Evolutionary conservation across 64 coral and sea anemone species (phyloP).

Genomic region (Porites lutea): DNA sequence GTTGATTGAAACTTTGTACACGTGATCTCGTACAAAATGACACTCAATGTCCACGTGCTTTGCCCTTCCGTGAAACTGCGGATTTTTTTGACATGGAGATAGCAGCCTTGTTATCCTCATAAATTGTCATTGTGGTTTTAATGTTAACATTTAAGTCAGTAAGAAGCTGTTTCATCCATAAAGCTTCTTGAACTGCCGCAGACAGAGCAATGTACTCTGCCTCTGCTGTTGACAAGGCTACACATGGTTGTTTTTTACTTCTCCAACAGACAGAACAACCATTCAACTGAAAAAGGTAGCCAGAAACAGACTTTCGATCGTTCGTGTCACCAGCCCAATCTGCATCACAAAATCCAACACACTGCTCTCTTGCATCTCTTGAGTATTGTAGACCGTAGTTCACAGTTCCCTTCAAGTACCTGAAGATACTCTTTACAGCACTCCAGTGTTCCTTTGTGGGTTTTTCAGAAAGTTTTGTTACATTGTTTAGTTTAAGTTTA

Average conservation of each 20-base stretch:
- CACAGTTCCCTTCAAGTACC: slow-evolving; percentile 58
- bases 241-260: slow-evolving; percentile 75
- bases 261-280: slow-evolving; percentile 66
- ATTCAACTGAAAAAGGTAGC: slow-evolving; percentile 69
- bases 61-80: slow-evolving; percentile 71
- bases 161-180: slow-evolving; percentile 70
- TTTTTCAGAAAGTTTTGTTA: slow-evolving; percentile 50
- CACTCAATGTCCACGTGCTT: slow-evolving; percentile 69
- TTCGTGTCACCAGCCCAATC: slow-evolving; percentile 74
- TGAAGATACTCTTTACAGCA: slow-evolving; percentile 50
- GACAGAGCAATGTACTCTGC: slow-evolving; percentile 65
- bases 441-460: slow-evolving; percentile 65
- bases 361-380: slow-evolving; percentile 9
- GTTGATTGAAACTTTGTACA: slow-evolving; percentile 38
- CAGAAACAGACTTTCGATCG: slow-evolving; percentile 75
- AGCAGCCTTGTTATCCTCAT: slow-evolving; percentile 73
- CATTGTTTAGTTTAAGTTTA: slow-evolving; percentile 70
- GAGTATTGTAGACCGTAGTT: slow-evolving; percentile 59
- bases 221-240: slow-evolving; percentile 64
- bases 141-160: slow-evolving; percentile 30
- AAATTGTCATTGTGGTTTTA: slow-evolving; percentile 36
- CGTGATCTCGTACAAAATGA: slow-evolving; percentile 69
- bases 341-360: slow-evolving; percentile 80
- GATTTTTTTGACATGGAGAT: slow-evolving; percentile 69
- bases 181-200: slow-evolving; percentile 57